Conservation (phyloP, 2,888 invertebrate species). For the Eledona agricola region DNA sequence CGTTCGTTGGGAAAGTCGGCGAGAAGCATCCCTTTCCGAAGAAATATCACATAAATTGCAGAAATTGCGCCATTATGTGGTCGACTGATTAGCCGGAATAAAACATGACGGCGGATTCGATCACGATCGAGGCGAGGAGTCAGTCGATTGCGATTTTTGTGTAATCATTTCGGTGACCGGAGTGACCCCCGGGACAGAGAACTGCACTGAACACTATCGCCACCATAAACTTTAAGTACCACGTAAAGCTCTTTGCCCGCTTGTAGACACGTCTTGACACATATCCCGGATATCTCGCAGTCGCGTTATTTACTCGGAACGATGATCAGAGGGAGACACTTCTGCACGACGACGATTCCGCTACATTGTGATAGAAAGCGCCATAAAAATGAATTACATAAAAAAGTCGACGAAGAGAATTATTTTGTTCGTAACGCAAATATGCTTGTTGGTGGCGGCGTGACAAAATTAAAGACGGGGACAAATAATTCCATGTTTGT, state of each 20-base stretch:
- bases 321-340: conserved; percentile 10
- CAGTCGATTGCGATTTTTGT: conserved; percentile 30
- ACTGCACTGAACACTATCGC: conserved; percentile 51
- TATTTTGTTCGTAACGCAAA: too few species aligned
- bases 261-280: conserved; percentile 44
- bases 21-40: conserved; percentile 8
- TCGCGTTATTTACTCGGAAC: conserved; percentile 22
- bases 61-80: conserved; percentile 25
- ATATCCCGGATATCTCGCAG: conserved; percentile 43
- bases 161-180: conserved; percentile 37
- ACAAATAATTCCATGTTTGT: too few species aligned
- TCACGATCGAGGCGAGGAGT: conserved; percentile 34
- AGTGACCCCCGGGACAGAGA: conserved; percentile 48
- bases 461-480: too few species aligned
- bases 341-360: too few species aligned
- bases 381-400: too few species aligned
- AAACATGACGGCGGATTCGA: conserved; percentile 18
- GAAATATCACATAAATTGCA: conserved; percentile 28
- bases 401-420: too few species aligned
- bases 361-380: too few species aligned
- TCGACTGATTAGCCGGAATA: conserved; percentile 30
- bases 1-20: conserved; percentile 6
- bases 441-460: too few species aligned
- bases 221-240: conserved; percentile 54
- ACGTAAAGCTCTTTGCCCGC: conserved; percentile 54